These are phyloP conservation scores for Spilosoma lubricipeda DNA, from an alignment of 2,888 invertebrate species.

Conservation along the genomic window DNA sequence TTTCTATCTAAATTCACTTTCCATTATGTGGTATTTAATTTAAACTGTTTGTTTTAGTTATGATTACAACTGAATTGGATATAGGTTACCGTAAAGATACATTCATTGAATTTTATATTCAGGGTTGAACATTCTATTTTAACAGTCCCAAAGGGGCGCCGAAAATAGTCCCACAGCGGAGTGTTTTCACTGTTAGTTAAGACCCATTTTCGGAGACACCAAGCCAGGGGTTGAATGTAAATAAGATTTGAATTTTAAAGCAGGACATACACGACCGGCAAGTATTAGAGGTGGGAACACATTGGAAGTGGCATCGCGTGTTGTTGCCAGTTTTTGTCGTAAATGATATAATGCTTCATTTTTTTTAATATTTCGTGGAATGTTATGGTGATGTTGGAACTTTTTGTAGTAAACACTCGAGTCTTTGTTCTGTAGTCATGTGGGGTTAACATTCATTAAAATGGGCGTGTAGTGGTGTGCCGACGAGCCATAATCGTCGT, in stretches of 20 bases:
- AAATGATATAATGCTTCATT: slow-evolving; percentile 45
- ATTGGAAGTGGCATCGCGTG: slow-evolving; percentile 43
- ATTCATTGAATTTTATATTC: slow-evolving; percentile 78
- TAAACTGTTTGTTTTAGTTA: neutral
- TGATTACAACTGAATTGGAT: slow-evolving; percentile 17
- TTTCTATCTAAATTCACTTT: neutral
- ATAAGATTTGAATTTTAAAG: slow-evolving; percentile 82
- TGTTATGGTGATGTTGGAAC: slow-evolving; percentile 43
- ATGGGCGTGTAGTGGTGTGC: slow-evolving; percentile 36
- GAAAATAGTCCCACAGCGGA: slow-evolving; percentile 74
- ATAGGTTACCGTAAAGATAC: slow-evolving; percentile 40
- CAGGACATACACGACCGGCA: slow-evolving; percentile 51
- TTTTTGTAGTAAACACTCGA: slow-evolving; percentile 47
- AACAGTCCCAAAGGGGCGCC: slow-evolving; percentile 72
- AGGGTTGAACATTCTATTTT: slow-evolving; percentile 76
- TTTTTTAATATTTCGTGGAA: slow-evolving; percentile 43
- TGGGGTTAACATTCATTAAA: slow-evolving; percentile 52
- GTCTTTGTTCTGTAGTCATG: slow-evolving; percentile 48
- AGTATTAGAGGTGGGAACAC: slow-evolving; percentile 36
- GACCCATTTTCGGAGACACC: slow-evolving; percentile 71
- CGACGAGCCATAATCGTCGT: slow-evolving; percentile 38
- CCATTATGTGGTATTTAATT: neutral
- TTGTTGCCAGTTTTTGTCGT: slow-evolving; percentile 37
- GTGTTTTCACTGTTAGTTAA: slow-evolving; percentile 70
- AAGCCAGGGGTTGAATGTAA: slow-evolving; percentile 76